Conservation (phyloP, 2,888 invertebrate genomes). For the Plagodis pulveraria region DNA sequence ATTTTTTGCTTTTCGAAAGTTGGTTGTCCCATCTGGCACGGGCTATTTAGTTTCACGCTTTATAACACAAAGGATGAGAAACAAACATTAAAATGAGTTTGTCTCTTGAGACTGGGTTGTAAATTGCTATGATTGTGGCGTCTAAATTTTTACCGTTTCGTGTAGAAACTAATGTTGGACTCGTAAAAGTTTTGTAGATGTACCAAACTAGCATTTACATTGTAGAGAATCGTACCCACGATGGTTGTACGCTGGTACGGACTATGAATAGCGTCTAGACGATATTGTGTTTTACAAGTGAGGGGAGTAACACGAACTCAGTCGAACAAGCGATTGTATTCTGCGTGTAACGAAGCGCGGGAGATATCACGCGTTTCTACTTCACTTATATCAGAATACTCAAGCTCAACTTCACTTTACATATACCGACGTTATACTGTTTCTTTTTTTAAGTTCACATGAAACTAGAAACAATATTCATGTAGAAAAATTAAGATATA, state of each 20-base stretch:
- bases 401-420: not conserved
- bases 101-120: slow-evolving; percentile 28
- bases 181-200: slow-evolving; percentile 34
- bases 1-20: slow-evolving; percentile 36
- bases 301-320: slow-evolving; percentile 40
- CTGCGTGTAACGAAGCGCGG: slow-evolving; percentile 38
- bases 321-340: slow-evolving; percentile 44
- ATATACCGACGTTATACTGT: no score
- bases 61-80: slow-evolving; percentile 40
- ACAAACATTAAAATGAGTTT: slow-evolving; percentile 37
- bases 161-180: slow-evolving; percentile 29
- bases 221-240: slow-evolving; percentile 36
- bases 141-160: slow-evolving; percentile 33
- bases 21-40: slow-evolving; percentile 38
- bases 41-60: slow-evolving; percentile 41
- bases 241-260: slow-evolving; percentile 36
- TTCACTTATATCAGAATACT: slow-evolving; percentile 15
- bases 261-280: slow-evolving; percentile 67
- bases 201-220: slow-evolving; percentile 34
- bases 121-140: slow-evolving; percentile 35
- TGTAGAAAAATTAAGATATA: no score
- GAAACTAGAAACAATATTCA: no score
- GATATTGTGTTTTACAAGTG: slow-evolving; percentile 53
- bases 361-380: slow-evolving; percentile 30
- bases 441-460: no score